Evolutionary conservation across 2,113 vertebrate genomes (phyloP), one percentile per base, ranked within the genome.

Genomic region (Excalfactoria chinensis): DNA sequence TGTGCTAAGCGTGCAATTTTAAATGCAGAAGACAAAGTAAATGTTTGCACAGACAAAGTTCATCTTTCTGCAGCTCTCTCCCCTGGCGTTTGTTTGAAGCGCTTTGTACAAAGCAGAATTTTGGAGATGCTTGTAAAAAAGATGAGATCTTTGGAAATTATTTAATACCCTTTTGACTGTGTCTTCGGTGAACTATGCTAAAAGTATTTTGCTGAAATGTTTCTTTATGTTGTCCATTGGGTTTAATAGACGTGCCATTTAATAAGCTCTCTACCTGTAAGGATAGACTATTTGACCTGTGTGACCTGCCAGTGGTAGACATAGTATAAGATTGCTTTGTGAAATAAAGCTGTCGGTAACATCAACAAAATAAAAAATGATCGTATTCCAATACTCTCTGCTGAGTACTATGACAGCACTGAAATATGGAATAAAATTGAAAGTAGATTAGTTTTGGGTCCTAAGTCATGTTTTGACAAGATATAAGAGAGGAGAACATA

Each of bases 291-390:
- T 96, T 98, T 99, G 98, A 99, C 98, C 98, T 97, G 96, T 97
- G 94, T 98, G 98, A 98, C 98, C 98, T 97, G 97, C 97, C 96
- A 97, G 98, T 96, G 98, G 98, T 98, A 98, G 98, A 98, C 98
- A 98, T 98, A 98, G 97, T 98, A 96, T 98, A 98, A 99, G 98
- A 99, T 99, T 99, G 99, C 99, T 99, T 99, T 98, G 98, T 98
- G 98, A 99, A 99, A 99, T 99, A 99, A 99, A 99, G 98, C 99
- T 99, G 99, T 99, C 99, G 98, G 98, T 98, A 98, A 98, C 98
- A 98, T 98, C 97, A 98, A 98, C 98, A 98, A 98, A 98, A 99
- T 99, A 99, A 99, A 98, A 99, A 99, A 99, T 98, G 98, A 97
- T 98, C 97, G 97, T 98, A 97, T 97, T 98, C 97, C 98, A 97